These are phyloP conservation scores for Tupiocoris notatus DNA, from an alignment of 2,888 invertebrate species.

Conservation along the genomic window DNA sequence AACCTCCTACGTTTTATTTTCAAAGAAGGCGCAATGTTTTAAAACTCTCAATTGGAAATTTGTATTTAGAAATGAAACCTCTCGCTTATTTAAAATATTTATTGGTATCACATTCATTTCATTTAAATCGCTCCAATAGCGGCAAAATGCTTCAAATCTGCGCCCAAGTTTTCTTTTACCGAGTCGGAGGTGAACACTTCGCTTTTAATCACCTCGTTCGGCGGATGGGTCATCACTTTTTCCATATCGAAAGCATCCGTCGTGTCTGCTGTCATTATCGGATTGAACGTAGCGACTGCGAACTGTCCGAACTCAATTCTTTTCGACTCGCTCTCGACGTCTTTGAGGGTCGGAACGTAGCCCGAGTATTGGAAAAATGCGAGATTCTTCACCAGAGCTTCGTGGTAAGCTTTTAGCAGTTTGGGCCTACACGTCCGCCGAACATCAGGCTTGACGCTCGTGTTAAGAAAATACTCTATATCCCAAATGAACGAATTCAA, in stretches of 20 bases:
- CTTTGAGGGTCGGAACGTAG: slow-evolving; percentile 25
- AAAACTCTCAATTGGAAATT: too few species aligned
- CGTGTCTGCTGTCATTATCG: background rate
- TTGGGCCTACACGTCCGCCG: background rate
- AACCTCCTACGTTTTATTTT: too few species aligned
- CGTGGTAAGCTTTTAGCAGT: slow-evolving; percentile 1
- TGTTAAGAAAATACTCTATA: slow-evolving; percentile 15
- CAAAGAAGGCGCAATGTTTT: too few species aligned
- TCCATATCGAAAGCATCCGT: slow-evolving; percentile 4
- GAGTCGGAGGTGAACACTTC: background rate
- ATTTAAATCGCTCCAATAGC: background rate
- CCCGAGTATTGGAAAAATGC: slow-evolving; percentile 18
- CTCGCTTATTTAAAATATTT: too few species aligned
- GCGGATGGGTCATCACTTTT: slow-evolving; percentile 9
- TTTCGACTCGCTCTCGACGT: slow-evolving; percentile 8
- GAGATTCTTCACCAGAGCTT: slow-evolving; percentile 18
- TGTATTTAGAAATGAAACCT: too few species aligned
- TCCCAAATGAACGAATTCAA: slow-evolving; percentile 28
- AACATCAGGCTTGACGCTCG: background rate
- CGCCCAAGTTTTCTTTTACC: background rate
- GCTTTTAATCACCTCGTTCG: background rate
- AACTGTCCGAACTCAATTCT: background rate
- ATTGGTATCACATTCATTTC: too few species aligned
- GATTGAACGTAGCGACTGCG: background rate
- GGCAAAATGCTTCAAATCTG: slow-evolving; percentile 1